These are phyloP conservation scores for Butorides virescens DNA, from an alignment of 2,113 vertebrate species.

Conservation along the genomic window DNA sequence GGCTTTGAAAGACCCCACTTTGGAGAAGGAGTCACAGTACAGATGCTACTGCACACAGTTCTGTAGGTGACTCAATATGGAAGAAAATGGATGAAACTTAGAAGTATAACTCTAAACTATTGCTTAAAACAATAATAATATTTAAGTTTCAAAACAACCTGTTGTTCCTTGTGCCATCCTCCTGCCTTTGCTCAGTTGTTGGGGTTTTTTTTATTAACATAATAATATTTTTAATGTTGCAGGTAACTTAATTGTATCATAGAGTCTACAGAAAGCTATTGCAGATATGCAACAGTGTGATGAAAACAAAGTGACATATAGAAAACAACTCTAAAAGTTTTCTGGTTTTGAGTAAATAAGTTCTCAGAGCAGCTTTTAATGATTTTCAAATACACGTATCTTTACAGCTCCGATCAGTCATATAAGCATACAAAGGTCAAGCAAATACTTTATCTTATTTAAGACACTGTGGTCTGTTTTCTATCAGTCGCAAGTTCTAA, in stretches of 20 bases:
- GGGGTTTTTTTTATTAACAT: not conserved
- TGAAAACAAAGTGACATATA: not conserved
- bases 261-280: not conserved
- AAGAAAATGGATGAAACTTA: not conserved
- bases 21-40: not conserved
- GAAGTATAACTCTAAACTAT: not conserved
- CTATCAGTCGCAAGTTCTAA: slow-evolving; percentile 49
- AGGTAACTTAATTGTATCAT: not conserved
- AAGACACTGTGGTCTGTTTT: slow-evolving; percentile 63
- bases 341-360: not conserved
- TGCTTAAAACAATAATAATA: not conserved
- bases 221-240: not conserved
- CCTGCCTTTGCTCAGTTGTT: not conserved
- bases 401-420: slow-evolving; percentile 39
- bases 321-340: not conserved
- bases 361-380: slow-evolving; percentile 23
- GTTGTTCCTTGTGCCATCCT: not conserved
- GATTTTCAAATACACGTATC: slow-evolving; percentile 28
- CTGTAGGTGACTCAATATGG: not conserved
- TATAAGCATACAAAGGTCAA: slow-evolving; percentile 59
- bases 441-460: slow-evolving; percentile 62
- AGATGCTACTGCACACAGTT: not conserved
- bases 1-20: not conserved
- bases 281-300: not conserved
- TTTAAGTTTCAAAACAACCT: not conserved